A percentile compares a stretch with the other conserved stretches of the same genome.
Evolutionary conservation across 2,113 vertebrate genomes (phyloP).

Genomic region (Piaya cayana): DNA sequence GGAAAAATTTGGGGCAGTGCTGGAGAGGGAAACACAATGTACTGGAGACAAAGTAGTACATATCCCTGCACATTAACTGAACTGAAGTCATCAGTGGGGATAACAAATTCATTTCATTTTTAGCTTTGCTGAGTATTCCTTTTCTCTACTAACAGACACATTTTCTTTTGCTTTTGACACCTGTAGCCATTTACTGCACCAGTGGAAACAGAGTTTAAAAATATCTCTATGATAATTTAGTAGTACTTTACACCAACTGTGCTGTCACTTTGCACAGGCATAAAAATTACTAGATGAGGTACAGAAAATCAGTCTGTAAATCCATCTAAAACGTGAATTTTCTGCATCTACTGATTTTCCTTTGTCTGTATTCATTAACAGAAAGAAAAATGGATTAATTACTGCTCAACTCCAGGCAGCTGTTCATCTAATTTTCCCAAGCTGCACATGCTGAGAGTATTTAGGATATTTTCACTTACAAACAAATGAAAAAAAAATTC

Average conservation of each 20-base stretch:
- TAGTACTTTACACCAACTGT: conserved; percentile 21
- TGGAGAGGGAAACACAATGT: neutral
- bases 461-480: conserved; percentile 42
- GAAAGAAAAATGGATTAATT: conserved; percentile 46
- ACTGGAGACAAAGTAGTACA: neutral
- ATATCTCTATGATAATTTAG: neutral
- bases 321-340: conserved; percentile 13
- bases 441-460: conserved; percentile 17
- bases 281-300: conserved; percentile 32
- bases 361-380: conserved; percentile 57
- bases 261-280: conserved; percentile 7
- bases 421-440: conserved; percentile 36
- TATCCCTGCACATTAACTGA: neutral
- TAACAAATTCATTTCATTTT: neutral
- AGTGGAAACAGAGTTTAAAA: conserved; percentile 26
- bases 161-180: conserved; percentile 23
- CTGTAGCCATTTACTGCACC: neutral
- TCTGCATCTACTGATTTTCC: conserved; percentile 57
- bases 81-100: neutral
- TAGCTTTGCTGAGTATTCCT: neutral
- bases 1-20: neutral
- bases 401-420: conserved; percentile 31
- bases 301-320: conserved; percentile 51
- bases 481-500: neutral
- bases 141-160: neutral